Percentiles rank a stretch among this genome's conserved stretches.
phyloP scores from a whole-genome alignment of 1,140 invertebrate genomes.

The Drosophila funebris region DNA sequence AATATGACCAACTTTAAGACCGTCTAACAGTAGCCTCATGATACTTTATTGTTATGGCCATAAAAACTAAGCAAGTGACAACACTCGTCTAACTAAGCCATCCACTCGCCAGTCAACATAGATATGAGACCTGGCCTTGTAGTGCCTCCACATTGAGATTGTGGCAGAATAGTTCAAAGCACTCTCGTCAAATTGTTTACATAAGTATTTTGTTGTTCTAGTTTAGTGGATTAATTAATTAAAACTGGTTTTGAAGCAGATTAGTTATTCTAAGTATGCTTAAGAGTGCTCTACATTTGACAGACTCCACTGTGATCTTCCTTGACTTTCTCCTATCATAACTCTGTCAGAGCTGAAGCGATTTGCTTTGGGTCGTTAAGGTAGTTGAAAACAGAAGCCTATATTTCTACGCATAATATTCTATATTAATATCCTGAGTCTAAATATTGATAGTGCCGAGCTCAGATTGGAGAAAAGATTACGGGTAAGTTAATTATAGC shows the following conservation, averaged over 20 bases:
- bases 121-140: conserved; percentile 35
- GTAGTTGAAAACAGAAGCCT: too few species aligned
- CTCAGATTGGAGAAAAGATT: too few species aligned
- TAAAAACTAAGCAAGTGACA: conserved; percentile 27
- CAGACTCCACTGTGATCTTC: too few species aligned
- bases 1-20: conserved; percentile 19
- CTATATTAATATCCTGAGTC: too few species aligned
- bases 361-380: too few species aligned
- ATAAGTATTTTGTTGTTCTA: neutral
- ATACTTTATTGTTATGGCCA: conserved; percentile 4
- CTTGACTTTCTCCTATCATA: neutral
- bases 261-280: neutral
- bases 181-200: conserved; percentile 20
- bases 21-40: conserved; percentile 22
- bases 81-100: conserved; percentile 6
- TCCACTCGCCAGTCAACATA: neutral
- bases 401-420: too few species aligned
- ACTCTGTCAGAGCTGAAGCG: neutral
- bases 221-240: conserved; percentile 6
- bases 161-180: conserved; percentile 21
- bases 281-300: too few species aligned
- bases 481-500: conserved; percentile 8
- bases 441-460: too few species aligned
- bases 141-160: neutral
- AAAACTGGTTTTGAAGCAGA: neutral